These are phyloP conservation scores for Prorops nasuta DNA, from an alignment of 1,140 invertebrate species.

Conservation along the genomic window DNA sequence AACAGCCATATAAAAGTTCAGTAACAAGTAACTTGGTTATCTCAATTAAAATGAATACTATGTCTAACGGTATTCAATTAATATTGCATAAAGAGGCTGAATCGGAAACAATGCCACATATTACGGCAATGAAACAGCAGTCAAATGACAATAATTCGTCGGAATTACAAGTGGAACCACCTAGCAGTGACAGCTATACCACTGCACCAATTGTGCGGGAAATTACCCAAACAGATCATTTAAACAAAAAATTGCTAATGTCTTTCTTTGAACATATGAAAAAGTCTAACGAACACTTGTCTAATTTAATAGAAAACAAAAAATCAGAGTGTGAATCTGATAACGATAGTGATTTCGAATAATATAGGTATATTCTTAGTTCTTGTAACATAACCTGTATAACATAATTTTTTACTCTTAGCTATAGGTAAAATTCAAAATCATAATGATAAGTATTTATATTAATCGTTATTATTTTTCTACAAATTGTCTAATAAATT, in stretches of 20 bases:
- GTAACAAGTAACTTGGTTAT: background rate
- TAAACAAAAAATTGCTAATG: constrained; percentile 64
- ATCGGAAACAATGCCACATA: constrained; percentile 39
- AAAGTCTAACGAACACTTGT: constrained; percentile 38
- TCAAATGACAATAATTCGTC: constrained; percentile 27
- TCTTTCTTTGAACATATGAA: constrained; percentile 63
- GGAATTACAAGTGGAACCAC: constrained; percentile 17
- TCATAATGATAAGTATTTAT: no score
- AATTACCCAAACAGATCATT: constrained; percentile 62
- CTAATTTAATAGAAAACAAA: constrained; percentile 37
- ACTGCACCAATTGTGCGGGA: constrained; percentile 45
- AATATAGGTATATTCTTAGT: no score
- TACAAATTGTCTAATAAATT: no score
- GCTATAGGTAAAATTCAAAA: no score
- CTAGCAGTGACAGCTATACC: constrained; percentile 19
- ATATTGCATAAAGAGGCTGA: constrained; percentile 12
- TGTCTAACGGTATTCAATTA: no score
- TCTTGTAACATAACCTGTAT: no score
- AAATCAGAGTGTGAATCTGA: constrained; percentile 18
- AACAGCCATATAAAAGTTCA: no score
- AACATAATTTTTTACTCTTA: no score
- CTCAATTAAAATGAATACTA: background rate
- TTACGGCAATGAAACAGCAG: constrained; percentile 37
- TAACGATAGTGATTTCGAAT: constrained; percentile 39
- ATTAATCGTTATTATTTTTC: no score